Percentiles rank a stretch among this genome's conserved stretches.
These are phyloP conservation scores for Notospermus geniculatus DNA, from an alignment of 1,140 invertebrate genomes.

Conservation along the genomic window DNA sequence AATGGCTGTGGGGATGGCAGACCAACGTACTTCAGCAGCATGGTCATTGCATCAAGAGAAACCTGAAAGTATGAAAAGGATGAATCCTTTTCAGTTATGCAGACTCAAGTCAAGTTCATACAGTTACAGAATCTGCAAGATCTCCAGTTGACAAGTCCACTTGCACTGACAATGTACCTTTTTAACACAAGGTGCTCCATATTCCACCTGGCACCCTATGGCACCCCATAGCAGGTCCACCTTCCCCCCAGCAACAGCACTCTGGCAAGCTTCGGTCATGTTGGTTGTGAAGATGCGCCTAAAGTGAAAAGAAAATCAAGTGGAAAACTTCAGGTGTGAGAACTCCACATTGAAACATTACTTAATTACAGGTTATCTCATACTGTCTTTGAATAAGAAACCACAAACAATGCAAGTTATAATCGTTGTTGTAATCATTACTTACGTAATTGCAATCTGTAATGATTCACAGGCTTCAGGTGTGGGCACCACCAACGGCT, in stretches of 20 bases:
- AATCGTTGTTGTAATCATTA: slow-evolving; percentile 14
- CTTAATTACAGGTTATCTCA: no score
- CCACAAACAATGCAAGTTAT: slow-evolving; percentile 15
- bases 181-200: slow-evolving; percentile 35
- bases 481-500: slow-evolving; percentile 13
- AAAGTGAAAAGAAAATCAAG: slow-evolving; percentile 11
- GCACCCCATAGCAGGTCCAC: slow-evolving; percentile 23
- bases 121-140: no score
- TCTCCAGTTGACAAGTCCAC: background rate
- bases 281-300: slow-evolving; percentile 26
- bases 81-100: no score
- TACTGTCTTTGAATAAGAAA: no score
- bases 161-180: slow-evolving; percentile 22
- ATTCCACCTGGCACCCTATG: slow-evolving; percentile 33
- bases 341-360: no score
- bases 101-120: no score
- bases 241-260: slow-evolving; percentile 10
- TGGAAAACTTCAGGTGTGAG: slow-evolving; percentile 7
- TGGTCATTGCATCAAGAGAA: slow-evolving; percentile 13
- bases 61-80: no score
- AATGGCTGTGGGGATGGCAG: slow-evolving; percentile 22
- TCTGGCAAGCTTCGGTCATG: slow-evolving; percentile 20
- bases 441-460: slow-evolving; percentile 24
- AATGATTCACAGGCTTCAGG: slow-evolving; percentile 26
- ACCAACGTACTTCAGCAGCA: slow-evolving; percentile 17